Evolutionary conservation across 2,797 vertebrate species (phyloP), one percentile per base, ranked within the genome.

Genomic region (Tiaroga cobitis): DNA sequence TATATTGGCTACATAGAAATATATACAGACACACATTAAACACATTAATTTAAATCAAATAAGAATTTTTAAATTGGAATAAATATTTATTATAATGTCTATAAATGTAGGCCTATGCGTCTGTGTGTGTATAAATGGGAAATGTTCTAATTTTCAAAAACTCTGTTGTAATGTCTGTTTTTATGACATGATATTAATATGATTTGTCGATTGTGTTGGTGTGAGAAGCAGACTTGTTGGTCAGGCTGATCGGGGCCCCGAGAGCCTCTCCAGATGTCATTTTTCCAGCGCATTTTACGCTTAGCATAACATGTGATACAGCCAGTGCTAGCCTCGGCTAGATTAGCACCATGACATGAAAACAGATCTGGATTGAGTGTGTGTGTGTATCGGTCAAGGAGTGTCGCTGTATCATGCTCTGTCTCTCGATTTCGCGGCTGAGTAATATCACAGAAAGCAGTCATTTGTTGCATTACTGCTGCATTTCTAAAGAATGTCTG

Each of bases 301-400:
- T 78, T 75, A 80, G 85, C 84, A 88, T 74, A 87, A 78, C 26
- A 37, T 70, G 56, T 90, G 85, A 91, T 87, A 78, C 84, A 88
- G 85, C 72, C 65, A 80, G 80, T 15, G 56, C 75, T 88, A 90
- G 68, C 89, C 83, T 87, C 73, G 67, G 76, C 54, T 82, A 76
- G 68, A 86, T 85, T 88, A 70, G 79, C 83, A 82, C 16, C 37
- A 72, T 67, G 70, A 78, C 56, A 77, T 69, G 54, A 49, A 82
- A 75, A 76, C 56, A 81, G 49, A 78, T 34, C 39, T 72, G 29
- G 75, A 70, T 61, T 83, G 85, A 81, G 77, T 80, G 73, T 88
- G 81, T 72, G 65, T 87, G 81, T 85, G 73, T 74, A 32, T 43
- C 13, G 70, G 81, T 75, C 61, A 43, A 82, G 59, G 63, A 75